These are phyloP conservation scores for Nezara viridula DNA, from an alignment of 2,888 invertebrate genomes.

Conservation along the genomic window DNA sequence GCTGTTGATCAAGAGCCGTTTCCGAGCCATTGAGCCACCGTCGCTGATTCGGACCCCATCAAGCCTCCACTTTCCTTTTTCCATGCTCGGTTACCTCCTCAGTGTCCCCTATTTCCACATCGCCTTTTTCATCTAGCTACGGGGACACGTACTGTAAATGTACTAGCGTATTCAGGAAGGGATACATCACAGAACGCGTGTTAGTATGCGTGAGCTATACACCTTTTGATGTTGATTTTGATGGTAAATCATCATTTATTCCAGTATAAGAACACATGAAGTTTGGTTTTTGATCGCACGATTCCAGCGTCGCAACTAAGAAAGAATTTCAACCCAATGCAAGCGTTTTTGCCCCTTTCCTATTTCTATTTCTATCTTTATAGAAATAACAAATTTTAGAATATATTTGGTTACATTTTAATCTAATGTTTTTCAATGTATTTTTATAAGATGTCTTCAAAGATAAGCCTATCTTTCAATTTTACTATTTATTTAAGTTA, in stretches of 20 bases:
- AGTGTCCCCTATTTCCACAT: conserved; percentile 42
- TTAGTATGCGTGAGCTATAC: not conserved
- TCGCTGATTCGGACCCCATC: conserved; percentile 34
- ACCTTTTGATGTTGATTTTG: not conserved
- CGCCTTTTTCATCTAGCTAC: not conserved
- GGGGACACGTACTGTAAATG: not conserved
- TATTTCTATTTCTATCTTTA: no score
- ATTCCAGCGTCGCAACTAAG: no score
- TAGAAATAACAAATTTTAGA: no score
- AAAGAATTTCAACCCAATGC: no score
- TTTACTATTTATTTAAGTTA: no score
- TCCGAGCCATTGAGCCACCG: conserved; percentile 9
- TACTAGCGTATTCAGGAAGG: not conserved
- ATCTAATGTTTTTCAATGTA: no score
- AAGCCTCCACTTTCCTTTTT: conserved; percentile 44
- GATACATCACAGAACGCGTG: not conserved
- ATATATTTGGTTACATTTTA: no score
- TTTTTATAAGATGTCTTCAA: no score
- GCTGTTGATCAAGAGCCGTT: conserved; percentile 40
- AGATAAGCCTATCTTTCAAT: no score
- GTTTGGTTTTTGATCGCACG: no score
- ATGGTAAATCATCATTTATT: not conserved
- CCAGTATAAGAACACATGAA: no score
- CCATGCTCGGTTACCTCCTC: conserved; percentile 45
- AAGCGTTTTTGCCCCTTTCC: no score